These are phyloP conservation scores for Molossus molossus DNA, from an alignment of 2,797 vertebrate genomes.

Conservation along the genomic window DNA sequence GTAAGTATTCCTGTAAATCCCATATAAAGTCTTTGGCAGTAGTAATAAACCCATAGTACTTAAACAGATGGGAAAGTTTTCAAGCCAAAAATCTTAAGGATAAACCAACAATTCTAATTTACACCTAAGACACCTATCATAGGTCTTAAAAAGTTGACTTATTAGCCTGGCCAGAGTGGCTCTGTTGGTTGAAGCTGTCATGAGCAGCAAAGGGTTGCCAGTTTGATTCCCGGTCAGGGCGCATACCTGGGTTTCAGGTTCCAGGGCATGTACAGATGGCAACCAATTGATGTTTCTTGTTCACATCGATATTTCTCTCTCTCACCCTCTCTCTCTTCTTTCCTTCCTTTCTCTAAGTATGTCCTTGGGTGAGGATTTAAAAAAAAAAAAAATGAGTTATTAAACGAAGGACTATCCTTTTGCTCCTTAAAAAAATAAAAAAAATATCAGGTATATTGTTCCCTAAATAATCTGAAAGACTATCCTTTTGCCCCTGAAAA, in stretches of 20 bases:
- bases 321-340: no score
- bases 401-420: no score
- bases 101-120: slow-evolving; percentile 49
- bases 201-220: no score
- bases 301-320: no score
- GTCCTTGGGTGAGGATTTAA: no score
- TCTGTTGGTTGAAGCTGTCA: no score
- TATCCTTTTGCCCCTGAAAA: slow-evolving; percentile 21
- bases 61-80: slow-evolving; percentile 50
- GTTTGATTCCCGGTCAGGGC: no score
- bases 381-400: no score
- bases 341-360: no score
- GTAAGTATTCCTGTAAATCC: neutral
- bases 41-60: neutral
- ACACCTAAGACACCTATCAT: neutral
- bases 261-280: no score
- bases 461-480: slow-evolving; percentile 34
- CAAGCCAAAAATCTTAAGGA: slow-evolving; percentile 55
- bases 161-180: neutral
- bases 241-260: no score
- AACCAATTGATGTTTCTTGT: no score
- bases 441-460: neutral
- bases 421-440: neutral
- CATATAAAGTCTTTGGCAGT: slow-evolving; percentile 10
- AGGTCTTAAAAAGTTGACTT: slow-evolving; percentile 40